phyloP scores from a whole-genome alignment of 2,888 invertebrate genomes.

The Ectropis crepuscularia region DNA sequence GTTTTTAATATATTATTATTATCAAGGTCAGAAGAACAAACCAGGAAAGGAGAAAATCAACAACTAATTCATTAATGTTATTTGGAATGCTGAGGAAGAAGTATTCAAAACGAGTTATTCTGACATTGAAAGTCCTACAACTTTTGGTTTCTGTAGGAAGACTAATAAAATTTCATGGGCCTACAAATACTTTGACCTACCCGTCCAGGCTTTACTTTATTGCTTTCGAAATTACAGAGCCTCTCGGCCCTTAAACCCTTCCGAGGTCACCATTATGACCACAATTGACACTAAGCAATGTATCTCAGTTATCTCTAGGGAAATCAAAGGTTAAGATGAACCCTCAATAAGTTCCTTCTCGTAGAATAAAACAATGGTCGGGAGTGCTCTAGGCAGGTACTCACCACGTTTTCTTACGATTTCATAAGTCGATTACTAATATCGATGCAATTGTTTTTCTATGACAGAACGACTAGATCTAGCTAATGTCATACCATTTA shows the following conservation, averaged over 20 bases:
- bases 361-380: conserved; percentile 46
- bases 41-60: no score
- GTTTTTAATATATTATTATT: no score
- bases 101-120: no score
- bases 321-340: conserved; percentile 54
- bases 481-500: no score
- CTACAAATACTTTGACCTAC: conserved; percentile 14
- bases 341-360: conserved; percentile 51
- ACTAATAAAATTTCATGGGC: conserved; percentile 2
- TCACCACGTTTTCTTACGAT: not conserved
- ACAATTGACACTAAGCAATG: conserved; percentile 55
- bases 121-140: no score
- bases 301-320: conserved; percentile 53
- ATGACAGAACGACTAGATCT: no score
- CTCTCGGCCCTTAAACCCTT: conserved; percentile 35
- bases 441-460: not conserved
- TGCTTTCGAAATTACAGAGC: conserved; percentile 35
- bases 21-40: no score
- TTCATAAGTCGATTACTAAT: not conserved
- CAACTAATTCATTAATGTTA: no score
- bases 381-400: not conserved
- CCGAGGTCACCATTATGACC: conserved; percentile 49
- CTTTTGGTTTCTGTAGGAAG: not conserved
- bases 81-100: no score
- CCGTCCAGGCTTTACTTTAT: conserved; percentile 26